Evolutionary conservation across 2,113 vertebrate species (phyloP), one percentile per base, ranked within the genome.

Genomic region (Apteryx owenii): DNA sequence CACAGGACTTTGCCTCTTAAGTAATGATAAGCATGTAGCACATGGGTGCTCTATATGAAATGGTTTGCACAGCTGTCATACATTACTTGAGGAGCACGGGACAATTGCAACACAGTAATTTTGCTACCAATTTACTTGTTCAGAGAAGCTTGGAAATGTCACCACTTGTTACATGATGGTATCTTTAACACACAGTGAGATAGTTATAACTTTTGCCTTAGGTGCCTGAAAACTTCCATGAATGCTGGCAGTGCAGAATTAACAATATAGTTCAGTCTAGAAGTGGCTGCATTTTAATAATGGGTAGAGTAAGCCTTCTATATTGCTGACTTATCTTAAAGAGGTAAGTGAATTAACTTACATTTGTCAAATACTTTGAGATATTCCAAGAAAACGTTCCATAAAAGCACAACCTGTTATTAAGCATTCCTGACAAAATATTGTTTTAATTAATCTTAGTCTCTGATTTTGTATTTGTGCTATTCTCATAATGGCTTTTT

Each of bases 371-470:
- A 75, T 25, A 31, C 36, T 68, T 54, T 25, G 54, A 81, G 68
- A 21, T 46, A 61, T 33, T 92, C 69, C 51, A 79, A 76, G 65
- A 69, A 89, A 89, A 16, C 5, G 11, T 19, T 92, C 56, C 54
- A 44, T 48, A 89, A 88, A 84, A 92, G 85, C 36, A 71, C 31
- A 60, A 33, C 14, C 25, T 38, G 12, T 56, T 85, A 48, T 51
- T 78, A 82, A 56, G 48, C 22, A 44, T 85, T 88, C 71, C 61
- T 79, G 81, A 90, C 53, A 92, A 96, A 93, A 95, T 65, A 84
- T 23, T 88, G 50, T 50, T 93, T 88, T 90, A 68, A 84, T 95
- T 93, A 66, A 78, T 75, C 28, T 38, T n/a, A 2, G 10, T 8
- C 42, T 84, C 68, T 17, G 50, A 6, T 72, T 42, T 79, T 60